Evolutionary conservation across 2,888 invertebrate genomes (phyloP).

Genomic region (Pecten maximus): DNA sequence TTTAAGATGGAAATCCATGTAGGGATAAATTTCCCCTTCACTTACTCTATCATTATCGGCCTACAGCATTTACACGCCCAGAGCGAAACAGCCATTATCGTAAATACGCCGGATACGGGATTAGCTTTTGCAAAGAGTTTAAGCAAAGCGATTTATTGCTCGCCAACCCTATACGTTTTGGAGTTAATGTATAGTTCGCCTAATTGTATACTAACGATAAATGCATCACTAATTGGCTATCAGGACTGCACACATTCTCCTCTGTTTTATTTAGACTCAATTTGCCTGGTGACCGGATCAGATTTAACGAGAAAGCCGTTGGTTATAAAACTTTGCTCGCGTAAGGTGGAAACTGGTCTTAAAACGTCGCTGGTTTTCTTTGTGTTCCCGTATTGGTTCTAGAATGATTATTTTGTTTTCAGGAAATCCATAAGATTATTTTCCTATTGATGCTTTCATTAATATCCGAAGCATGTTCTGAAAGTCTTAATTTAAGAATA

Average conservation of each 20-base stretch:
- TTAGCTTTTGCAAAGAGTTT: constrained; percentile 20
- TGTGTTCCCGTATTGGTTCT: neutral
- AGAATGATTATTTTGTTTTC: neutral
- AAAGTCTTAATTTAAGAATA: neutral
- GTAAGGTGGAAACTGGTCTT: neutral
- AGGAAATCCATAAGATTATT: neutral
- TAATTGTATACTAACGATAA: constrained; percentile 24
- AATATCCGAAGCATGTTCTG: neutral
- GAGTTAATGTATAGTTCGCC: constrained; percentile 25
- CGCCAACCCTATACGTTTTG: constrained; percentile 4
- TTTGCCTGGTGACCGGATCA: constrained; percentile 11
- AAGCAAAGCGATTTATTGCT: constrained; percentile 21
- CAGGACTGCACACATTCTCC: neutral
- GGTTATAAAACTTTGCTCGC: neutral
- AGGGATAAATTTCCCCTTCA: neutral
- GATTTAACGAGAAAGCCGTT: neutral
- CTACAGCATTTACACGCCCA: constrained; percentile 12
- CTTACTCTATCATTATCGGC: neutral
- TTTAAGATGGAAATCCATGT: neutral
- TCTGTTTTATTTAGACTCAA: constrained; percentile 20
- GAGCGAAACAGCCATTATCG: constrained; percentile 9
- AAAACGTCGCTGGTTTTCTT: neutral
- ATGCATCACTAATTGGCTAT: constrained; percentile 11
- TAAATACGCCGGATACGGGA: neutral
- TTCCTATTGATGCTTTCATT: neutral